A percentile compares a stretch with the other conserved stretches of the same genome.
Conservation (phyloP, 1,140 invertebrate genomes). For the Drosophila erecta region DNA sequence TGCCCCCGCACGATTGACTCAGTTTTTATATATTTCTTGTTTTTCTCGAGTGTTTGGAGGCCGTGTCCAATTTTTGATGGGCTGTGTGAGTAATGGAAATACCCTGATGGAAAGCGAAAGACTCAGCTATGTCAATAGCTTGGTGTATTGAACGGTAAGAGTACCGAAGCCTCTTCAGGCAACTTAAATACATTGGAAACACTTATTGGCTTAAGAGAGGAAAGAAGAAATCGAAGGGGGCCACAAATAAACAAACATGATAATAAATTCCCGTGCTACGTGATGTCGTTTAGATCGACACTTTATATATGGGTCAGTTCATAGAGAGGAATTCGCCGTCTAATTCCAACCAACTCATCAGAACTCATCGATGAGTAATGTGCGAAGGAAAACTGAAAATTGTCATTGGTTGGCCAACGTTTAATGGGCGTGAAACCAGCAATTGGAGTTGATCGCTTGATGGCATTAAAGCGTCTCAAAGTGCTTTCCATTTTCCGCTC, state of each 20-base stretch:
- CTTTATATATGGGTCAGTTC: conserved; percentile 53
- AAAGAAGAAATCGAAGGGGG: background rate
- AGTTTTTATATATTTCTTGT: conserved; percentile 21
- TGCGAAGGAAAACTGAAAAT: background rate
- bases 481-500: conserved; percentile 60
- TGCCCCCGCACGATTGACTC: conserved; percentile 68
- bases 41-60: conserved; percentile 18
- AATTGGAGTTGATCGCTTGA: conserved; percentile 42
- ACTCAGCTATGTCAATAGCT: background rate
- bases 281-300: conserved; percentile 33
- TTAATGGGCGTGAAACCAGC: conserved; percentile 35
- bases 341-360: background rate
- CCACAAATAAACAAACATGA: conserved; percentile 12
- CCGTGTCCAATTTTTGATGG: conserved; percentile 27
- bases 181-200: conserved; percentile 35
- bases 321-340: background rate
- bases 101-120: conserved; percentile 1
- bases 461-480: conserved; percentile 42
- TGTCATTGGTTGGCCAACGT: conserved; percentile 21
- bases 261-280: conserved; percentile 53
- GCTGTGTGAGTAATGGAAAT: conserved; percentile 25
- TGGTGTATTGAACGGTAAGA: background rate
- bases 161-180: conserved; percentile 8
- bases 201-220: conserved; percentile 56
- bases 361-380: conserved; percentile 2